Base-by-base conservation (phyloP, 2,888 invertebrate species). In the Cremastinae sp. region DNA sequence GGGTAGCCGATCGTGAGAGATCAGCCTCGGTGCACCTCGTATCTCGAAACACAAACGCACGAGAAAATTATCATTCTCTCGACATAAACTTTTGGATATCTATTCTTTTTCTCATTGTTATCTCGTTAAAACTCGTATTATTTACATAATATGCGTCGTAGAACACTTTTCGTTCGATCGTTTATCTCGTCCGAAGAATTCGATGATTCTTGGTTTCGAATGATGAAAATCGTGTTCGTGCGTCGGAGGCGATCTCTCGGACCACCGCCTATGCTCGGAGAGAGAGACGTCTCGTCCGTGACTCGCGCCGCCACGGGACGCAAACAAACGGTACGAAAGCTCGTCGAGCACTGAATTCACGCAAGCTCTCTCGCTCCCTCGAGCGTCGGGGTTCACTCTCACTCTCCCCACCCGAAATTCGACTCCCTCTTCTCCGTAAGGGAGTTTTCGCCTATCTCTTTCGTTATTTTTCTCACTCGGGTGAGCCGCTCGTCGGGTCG, bases 361-460 rank as follows among this genome's bases (percentile, higher is more conserved):
- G 18, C 54, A 34, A 66, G 14, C 66, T 54, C 66, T 36, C 43
- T 54, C 47, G 7, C 22, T 49, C 14, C 38, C 58, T n/a, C n/a
- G n/a, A n/a, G n/a, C n/a, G n/a, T n/a, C n/a, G n/a, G 22, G 43
- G 18, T 28, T 28, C 47, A 41, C 58, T 69, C 41, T 62, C 64
- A 69, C 74, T 68, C 74, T 58, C 28, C 22, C 43, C 43, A 58
- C 20, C 58, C n/a, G n/a, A n/a, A n/a, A n/a, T n/a, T n/a, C n/a
- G n/a, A n/a, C n/a, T n/a, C n/a, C n/a, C n/a, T n/a, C n/a, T n/a
- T n/a, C n/a, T n/a, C n/a, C n/a, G n/a, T n/a, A n/a, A 18, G 14
- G 12, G 12, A 38, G 12, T 14, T 62, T 36, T 66, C 61, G 61
- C 38, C 34, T 38, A 51, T 53, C 38, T 64, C 14, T 16, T 62